A percentile compares a stretch with the other conserved stretches of the same genome.
Evolutionary conservation across 2,113 vertebrate genomes (phyloP).

Genomic region (Pipa parva): DNA sequence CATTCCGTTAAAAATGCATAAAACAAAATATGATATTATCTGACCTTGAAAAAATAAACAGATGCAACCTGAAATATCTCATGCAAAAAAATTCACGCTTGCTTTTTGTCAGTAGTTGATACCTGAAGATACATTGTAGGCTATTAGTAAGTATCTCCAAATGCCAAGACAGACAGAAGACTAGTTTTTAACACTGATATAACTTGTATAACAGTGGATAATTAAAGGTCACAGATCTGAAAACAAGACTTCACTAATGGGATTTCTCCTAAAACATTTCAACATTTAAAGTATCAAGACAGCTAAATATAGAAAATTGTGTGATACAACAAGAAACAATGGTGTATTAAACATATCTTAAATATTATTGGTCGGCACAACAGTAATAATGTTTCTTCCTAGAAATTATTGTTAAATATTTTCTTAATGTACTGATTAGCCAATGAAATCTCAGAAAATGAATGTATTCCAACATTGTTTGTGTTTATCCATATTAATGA

Average conservation of each 20-base stretch:
- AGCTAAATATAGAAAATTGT: not conserved
- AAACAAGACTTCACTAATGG: constrained; percentile 19
- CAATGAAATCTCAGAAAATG: too few species aligned
- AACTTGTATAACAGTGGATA: constrained; percentile 12
- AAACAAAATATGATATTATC: constrained; percentile 33
- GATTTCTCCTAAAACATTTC: constrained; percentile 25
- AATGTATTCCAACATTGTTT: too few species aligned
- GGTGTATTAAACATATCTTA: constrained; percentile 6
- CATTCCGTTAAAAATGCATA: constrained; percentile 39
- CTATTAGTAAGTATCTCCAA: constrained; percentile 20
- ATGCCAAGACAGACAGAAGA: constrained; percentile 22
- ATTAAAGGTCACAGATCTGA: constrained; percentile 24
- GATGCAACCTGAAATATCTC: constrained; percentile 15
- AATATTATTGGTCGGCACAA: constrained; percentile 1
- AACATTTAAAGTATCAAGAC: constrained; percentile 10
- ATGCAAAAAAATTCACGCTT: constrained; percentile 23
- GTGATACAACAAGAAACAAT: not conserved
- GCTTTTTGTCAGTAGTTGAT: constrained; percentile 18
- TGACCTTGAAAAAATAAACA: constrained; percentile 33
- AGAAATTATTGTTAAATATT: too few species aligned
- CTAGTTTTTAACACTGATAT: constrained; percentile 18
- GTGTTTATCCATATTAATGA: too few species aligned
- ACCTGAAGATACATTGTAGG: constrained; percentile 26
- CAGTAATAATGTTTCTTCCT: constrained; percentile 6
- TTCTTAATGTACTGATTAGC: too few species aligned